Evolutionary conservation across 2,113 vertebrate genomes (phyloP), one percentile per base, ranked within the genome.

Genomic region (Podarcis cretensis): DNA sequence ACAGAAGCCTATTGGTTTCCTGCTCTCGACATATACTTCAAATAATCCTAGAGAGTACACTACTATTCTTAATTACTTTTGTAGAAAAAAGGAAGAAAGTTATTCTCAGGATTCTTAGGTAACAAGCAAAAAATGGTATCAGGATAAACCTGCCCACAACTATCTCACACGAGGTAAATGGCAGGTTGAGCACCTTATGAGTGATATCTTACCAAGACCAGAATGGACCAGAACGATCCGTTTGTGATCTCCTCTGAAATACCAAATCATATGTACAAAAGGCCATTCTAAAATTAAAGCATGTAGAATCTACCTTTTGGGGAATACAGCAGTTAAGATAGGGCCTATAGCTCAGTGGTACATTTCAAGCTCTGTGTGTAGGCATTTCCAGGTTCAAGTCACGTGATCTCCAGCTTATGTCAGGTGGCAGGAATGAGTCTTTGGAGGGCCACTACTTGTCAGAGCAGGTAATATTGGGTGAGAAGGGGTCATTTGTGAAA

Each of bases 1-100:
- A 54, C 71, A 84, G 74, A 78, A 84, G 40, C 65, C 87, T 57
- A 78, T 78, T 76, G 30, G 40, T 32, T 57, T 84, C 74, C n/a
- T 78, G 40, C 43, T 78, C 74, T 57, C 40, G 48, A 27, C 23
- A 83, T 83, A 69, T 76, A 84, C 81, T 57, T 68, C 71, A 76
- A 82, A 76, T 75, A 68, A 84, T 69, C 40, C 40, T 68, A 25
- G n/a, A 68, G 23, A 68, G 16, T 83, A 69, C 10, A 54, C 6
- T 32, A 68, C 76, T 78, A 73, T 81, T 81, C 23, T 73, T 73
- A 81, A 87, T 74, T 73, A 59, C 63, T 13, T 32, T 77, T 43
- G 20, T 14, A 69, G 59, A 84, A 89, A 88, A 68, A 13, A 40
- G 27, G 23, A 37, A 23, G 37, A 54, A 43, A 66, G 37, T 76